Conservation (phyloP, 2,888 invertebrate species). For the Mesorhabditis belari region DNA sequence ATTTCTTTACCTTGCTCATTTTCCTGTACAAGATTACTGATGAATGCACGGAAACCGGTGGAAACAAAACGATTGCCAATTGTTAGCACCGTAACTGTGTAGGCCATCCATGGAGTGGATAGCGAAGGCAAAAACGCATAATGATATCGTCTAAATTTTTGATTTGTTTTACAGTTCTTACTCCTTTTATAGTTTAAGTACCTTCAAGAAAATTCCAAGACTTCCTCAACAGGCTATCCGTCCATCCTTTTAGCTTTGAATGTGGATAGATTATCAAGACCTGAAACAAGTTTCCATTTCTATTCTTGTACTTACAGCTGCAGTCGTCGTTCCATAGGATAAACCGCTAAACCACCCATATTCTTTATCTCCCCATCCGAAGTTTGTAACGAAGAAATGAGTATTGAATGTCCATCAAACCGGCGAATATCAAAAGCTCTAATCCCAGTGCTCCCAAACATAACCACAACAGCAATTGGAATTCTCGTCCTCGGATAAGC, state of each 20-base stretch:
- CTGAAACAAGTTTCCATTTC: no score
- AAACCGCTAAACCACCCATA: slow-evolving; percentile 48
- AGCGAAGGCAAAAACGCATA: no score
- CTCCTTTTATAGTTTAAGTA: background rate
- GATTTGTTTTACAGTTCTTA: no score
- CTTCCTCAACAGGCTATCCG: background rate
- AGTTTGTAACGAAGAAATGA: slow-evolving; percentile 41
- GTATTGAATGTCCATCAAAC: slow-evolving; percentile 40
- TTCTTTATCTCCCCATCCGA: slow-evolving; percentile 44
- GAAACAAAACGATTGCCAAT: slow-evolving; percentile 52
- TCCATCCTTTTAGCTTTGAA: background rate
- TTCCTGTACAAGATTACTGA: slow-evolving; percentile 48
- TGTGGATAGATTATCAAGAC: no score
- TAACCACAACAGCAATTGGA: slow-evolving; percentile 15
- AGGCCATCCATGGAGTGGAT: slow-evolving; percentile 36
- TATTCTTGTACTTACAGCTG: slow-evolving; percentile 28
- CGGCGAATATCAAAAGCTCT: slow-evolving; percentile 33
- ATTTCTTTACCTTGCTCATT: slow-evolving; percentile 52
- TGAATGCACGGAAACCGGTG: slow-evolving; percentile 53
- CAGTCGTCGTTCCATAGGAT: slow-evolving; percentile 34
- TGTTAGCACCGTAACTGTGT: slow-evolving; percentile 41
- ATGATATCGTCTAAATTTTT: no score
- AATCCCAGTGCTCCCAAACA: slow-evolving; percentile 38
- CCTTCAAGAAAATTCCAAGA: background rate
- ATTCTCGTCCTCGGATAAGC: slow-evolving; percentile 15